These are phyloP conservation scores for Macrocentrus cingulum DNA, from an alignment of 1,140 invertebrate genomes.

Conservation along the genomic window DNA sequence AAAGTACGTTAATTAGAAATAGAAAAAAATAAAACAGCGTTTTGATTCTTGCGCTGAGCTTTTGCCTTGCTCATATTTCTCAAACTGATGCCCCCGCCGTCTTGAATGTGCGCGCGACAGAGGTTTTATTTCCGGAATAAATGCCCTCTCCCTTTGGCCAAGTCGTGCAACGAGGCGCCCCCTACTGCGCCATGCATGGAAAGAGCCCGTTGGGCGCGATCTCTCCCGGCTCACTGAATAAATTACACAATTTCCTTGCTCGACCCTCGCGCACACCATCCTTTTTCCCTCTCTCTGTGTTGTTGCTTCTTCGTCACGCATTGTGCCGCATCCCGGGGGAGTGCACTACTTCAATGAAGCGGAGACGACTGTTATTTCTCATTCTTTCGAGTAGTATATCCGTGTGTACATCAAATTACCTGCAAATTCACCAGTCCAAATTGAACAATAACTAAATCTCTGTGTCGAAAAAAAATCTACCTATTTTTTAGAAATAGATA, in stretches of 20 bases:
- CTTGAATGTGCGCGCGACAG: constrained; percentile 10
- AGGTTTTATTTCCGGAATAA: constrained; percentile 26
- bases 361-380: constrained; percentile 5
- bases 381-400: neutral
- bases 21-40: no score
- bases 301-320: constrained; percentile 19
- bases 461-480: no score
- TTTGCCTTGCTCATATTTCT: neutral
- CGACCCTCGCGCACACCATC: constrained; percentile 11
- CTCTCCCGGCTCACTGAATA: constrained; percentile 35
- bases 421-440: no score
- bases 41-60: no score
- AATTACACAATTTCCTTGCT: constrained; percentile 40
- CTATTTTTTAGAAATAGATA: no score
- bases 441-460: no score
- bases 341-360: neutral
- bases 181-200: constrained; percentile 14
- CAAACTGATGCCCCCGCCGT: neutral
- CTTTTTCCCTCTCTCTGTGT: neutral
- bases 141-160: neutral
- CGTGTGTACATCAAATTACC: neutral
- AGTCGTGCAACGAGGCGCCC: neutral
- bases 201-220: constrained; percentile 23
- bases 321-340: constrained; percentile 17
- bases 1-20: no score